These are phyloP conservation scores for Micropoecilia bifurca DNA, from an alignment of 2,797 vertebrate species.

Conservation along the genomic window DNA sequence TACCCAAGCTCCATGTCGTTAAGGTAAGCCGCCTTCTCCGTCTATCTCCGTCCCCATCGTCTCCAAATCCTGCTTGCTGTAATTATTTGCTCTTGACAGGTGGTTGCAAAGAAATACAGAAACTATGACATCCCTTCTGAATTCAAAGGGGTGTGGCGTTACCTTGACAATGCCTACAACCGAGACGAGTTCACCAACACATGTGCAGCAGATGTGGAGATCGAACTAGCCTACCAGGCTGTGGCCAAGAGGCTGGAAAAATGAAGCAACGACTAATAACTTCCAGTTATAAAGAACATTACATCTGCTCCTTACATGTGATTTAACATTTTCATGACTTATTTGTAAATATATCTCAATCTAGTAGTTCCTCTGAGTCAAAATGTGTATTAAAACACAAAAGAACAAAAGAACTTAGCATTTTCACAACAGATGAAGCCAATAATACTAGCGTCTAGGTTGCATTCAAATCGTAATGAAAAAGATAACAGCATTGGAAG, in stretches of 20 bases:
- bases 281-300: not conserved
- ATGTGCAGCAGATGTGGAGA: constrained; percentile 91
- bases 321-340: not conserved
- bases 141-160: constrained; percentile 90
- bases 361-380: not conserved
- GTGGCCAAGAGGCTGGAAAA: constrained; percentile 93
- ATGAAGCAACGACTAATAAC: constrained; percentile 52
- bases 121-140: constrained; percentile 92
- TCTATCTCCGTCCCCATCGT: not conserved
- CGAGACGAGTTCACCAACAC: constrained; percentile 96
- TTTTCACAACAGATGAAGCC: not conserved
- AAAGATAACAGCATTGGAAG: not conserved
- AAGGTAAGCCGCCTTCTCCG: constrained; percentile 83
- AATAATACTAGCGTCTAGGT: not conserved
- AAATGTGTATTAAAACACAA: not conserved
- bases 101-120: constrained; percentile 94
- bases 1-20: constrained; percentile 97
- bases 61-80: not conserved
- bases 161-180: constrained; percentile 89
- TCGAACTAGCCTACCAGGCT: constrained; percentile 92
- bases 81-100: constrained; percentile 74
- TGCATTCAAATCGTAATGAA: not conserved
- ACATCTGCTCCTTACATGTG: not conserved
- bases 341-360: constrained; percentile 5
- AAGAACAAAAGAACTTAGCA: not conserved